Evolutionary conservation across 1,140 invertebrate species (phyloP).

Genomic region (Drosophila ercepeae): DNA sequence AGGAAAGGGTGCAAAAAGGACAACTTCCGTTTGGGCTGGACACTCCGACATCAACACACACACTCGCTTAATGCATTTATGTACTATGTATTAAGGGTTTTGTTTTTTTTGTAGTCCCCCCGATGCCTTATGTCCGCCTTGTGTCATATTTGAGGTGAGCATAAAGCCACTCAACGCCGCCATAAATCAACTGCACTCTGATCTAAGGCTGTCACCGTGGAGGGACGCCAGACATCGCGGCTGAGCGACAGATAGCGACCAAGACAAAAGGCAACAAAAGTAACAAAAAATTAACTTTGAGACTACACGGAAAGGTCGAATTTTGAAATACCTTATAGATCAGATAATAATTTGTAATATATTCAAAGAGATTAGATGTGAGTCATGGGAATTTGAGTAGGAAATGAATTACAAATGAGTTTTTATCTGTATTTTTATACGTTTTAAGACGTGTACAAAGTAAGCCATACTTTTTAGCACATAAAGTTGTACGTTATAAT

Average conservation of each 20-base stretch:
- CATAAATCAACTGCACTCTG: slow-evolving; percentile 80
- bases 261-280: slow-evolving; percentile 9
- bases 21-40: slow-evolving; percentile 64
- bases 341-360: no score
- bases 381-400: no score
- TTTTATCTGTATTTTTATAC: no score
- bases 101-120: slow-evolving; percentile 11
- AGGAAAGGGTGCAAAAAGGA: slow-evolving; percentile 62
- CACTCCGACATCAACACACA: slow-evolving; percentile 11
- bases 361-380: no score
- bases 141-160: slow-evolving; percentile 79
- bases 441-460: no score
- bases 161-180: slow-evolving; percentile 80
- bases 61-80: slow-evolving; percentile 3
- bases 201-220: slow-evolving; percentile 70
- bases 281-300: background rate
- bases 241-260: slow-evolving; percentile 45
- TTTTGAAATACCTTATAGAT: background rate
- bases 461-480: no score
- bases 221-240: slow-evolving; percentile 32
- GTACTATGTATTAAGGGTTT: slow-evolving; percentile 3
- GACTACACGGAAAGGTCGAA: background rate
- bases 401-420: no score
- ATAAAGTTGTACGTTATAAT: no score
- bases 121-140: slow-evolving; percentile 55